Conservation (phyloP, 2,113 vertebrate species). For the Eleginops maclovinus region DNA sequence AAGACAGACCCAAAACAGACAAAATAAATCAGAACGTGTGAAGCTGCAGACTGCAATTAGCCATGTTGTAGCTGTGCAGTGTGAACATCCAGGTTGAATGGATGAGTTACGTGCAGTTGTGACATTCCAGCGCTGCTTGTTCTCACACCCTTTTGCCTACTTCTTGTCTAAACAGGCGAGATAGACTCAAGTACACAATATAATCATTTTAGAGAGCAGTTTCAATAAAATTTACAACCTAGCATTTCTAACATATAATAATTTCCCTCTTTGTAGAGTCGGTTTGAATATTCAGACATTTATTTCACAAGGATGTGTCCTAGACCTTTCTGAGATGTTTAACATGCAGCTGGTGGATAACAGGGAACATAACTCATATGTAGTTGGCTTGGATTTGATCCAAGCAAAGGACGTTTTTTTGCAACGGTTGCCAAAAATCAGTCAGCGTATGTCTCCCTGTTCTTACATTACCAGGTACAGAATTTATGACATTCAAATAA, state of each 20-base stretch:
- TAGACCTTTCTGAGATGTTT: neutral
- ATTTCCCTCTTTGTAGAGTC: neutral
- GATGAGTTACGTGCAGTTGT: neutral
- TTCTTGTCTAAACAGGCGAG: neutral
- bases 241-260: neutral
- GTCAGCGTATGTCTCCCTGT: neutral
- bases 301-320: neutral
- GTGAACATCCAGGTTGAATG: conserved; percentile 14
- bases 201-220: neutral
- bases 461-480: neutral
- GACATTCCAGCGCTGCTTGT: conserved; percentile 35
- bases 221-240: neutral
- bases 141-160: conserved; percentile 31
- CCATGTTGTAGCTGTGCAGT: neutral
- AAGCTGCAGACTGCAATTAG: neutral
- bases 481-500: neutral
- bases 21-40: neutral
- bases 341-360: neutral
- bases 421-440: too few species aligned
- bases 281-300: neutral
- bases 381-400: neutral
- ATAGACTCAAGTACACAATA: neutral
- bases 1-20: neutral
- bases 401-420: neutral
- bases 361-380: neutral